These are phyloP conservation scores for Babyrousa celebensis DNA, from an alignment of 2,797 vertebrate species.

Conservation along the genomic window DNA sequence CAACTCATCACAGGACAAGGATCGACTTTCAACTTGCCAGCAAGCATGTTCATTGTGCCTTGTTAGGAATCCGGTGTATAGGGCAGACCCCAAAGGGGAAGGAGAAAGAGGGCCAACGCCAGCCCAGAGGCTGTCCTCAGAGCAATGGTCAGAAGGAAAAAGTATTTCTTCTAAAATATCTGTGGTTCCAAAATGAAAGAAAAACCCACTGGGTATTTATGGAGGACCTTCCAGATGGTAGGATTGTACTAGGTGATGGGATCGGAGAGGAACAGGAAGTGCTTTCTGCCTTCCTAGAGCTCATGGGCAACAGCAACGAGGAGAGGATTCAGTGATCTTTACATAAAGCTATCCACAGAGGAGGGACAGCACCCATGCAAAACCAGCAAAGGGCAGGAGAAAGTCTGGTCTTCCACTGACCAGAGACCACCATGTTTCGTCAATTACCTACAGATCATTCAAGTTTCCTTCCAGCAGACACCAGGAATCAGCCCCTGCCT, in stretches of 20 bases:
- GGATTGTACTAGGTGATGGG: background rate
- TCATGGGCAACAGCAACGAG: background rate
- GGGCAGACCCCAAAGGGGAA: background rate
- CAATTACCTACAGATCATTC: background rate
- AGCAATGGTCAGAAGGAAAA: background rate
- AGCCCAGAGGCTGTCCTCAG: background rate
- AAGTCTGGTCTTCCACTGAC: background rate
- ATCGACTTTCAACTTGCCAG: background rate
- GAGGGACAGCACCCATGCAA: background rate
- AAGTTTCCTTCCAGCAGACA: background rate
- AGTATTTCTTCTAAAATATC: background rate
- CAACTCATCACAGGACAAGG: background rate
- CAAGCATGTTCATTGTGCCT: background rate
- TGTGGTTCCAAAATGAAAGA: conserved; percentile 21
- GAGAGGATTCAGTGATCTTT: background rate
- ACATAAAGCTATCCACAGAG: background rate
- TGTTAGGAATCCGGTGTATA: too few relatives aligned
- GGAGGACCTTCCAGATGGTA: background rate
- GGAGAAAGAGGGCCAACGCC: background rate
- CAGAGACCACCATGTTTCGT: background rate
- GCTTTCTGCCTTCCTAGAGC: background rate
- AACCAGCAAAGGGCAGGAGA: background rate
- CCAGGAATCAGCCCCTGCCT: background rate
- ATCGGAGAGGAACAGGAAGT: background rate
- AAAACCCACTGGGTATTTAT: background rate